These are phyloP conservation scores for Mesorhabditis sp. DNA, from an alignment of 2,888 invertebrate species.

Conservation along the genomic window DNA sequence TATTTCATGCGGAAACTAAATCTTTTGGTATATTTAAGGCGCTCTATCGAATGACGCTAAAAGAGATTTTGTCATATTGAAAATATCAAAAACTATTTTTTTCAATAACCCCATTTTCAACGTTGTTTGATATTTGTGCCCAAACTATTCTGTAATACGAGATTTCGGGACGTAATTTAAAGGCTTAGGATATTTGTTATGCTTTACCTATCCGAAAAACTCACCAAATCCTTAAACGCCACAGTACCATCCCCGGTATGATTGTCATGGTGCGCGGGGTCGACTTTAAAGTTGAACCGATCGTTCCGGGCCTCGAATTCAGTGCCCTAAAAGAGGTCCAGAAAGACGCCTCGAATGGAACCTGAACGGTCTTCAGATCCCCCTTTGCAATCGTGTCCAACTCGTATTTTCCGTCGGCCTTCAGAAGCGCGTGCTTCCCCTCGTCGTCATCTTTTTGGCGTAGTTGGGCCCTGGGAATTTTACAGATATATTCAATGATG, in stretches of 20 bases:
- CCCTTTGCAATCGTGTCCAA: slow-evolving; percentile 52
- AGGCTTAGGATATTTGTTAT: background rate
- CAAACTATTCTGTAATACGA: too few species aligned
- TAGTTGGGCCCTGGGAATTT: slow-evolving; percentile 46
- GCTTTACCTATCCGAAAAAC: background rate
- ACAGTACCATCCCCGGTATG: slow-evolving; percentile 48
- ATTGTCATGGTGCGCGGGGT: slow-evolving; percentile 48
- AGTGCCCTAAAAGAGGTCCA: slow-evolving; percentile 29
- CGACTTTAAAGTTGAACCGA: slow-evolving; percentile 49
- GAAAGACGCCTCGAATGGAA: background rate
- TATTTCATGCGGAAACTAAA: too few species aligned
- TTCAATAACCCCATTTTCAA: too few species aligned
- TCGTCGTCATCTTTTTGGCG: slow-evolving; percentile 44
- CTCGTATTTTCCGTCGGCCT: slow-evolving; percentile 56
- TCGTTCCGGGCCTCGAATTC: slow-evolving; percentile 53
- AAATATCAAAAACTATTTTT: too few species aligned
- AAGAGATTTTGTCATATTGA: too few species aligned
- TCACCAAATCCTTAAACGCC: slow-evolving; percentile 46
- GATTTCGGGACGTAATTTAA: background rate
- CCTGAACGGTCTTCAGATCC: slow-evolving; percentile 35
- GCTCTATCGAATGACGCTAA: too few species aligned
- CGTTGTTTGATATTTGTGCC: too few species aligned
- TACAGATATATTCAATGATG: too few species aligned
- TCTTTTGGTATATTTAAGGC: too few species aligned
- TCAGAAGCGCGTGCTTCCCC: slow-evolving; percentile 48